Conservation (phyloP, 2,888 invertebrate species). For the Hetaerina titia region DNA sequence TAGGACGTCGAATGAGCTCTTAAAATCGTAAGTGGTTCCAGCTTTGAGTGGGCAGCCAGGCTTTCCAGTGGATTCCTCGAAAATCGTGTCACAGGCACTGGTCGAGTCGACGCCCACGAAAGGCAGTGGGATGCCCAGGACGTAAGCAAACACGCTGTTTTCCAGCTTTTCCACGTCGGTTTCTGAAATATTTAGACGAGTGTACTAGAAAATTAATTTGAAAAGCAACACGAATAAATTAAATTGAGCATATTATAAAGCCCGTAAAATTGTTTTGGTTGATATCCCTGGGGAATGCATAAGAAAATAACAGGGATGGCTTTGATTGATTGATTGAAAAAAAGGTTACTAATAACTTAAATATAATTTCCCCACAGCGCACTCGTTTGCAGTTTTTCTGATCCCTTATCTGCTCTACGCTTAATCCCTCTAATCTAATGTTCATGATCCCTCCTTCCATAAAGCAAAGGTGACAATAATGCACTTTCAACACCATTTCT, state of each 20-base stretch:
- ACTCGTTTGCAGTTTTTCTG: too few species aligned
- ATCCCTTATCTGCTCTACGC: too few species aligned
- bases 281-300: too few species aligned
- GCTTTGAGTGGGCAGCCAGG: constrained; percentile 85
- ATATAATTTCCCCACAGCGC: not conserved
- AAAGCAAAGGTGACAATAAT: too few species aligned
- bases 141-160: constrained; percentile 82
- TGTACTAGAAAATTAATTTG: too few species aligned
- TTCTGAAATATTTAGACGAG: constrained; percentile 76
- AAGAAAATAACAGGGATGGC: too few species aligned
- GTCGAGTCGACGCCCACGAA: constrained; percentile 88
- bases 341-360: not conserved
- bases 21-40: constrained; percentile 85
- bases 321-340: too few species aligned
- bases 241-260: too few species aligned
- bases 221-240: too few species aligned
- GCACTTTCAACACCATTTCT: too few species aligned
- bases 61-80: constrained; percentile 80
- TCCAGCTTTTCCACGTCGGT: constrained; percentile 79
- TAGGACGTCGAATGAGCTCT: constrained; percentile 81
- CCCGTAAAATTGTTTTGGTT: too few species aligned
- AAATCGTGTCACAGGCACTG: constrained; percentile 84
- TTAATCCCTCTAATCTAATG: not conserved
- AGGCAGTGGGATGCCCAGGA: constrained; percentile 83
- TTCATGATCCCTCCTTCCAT: not conserved